phyloP scores from a whole-genome alignment of 1,140 invertebrate species.

The Maconellicoccus hirsutus region DNA sequence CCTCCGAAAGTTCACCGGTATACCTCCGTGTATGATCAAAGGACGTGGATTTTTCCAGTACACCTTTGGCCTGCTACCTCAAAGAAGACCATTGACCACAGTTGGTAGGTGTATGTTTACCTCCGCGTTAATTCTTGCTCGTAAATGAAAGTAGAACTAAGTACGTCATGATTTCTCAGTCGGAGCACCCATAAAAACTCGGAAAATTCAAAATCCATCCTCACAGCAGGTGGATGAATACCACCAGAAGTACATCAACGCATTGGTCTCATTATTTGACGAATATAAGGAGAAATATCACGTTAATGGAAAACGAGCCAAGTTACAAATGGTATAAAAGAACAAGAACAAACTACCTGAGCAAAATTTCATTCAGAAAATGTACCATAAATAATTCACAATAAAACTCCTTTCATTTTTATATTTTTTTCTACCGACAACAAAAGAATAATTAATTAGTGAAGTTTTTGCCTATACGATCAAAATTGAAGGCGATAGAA shows the following conservation, averaged over 20 bases:
- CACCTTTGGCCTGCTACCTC: constrained; percentile 70
- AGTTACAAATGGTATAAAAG: background rate
- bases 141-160: too few species aligned
- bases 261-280: constrained; percentile 62
- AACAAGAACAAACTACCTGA: too few species aligned
- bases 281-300: constrained; percentile 62
- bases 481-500: too few species aligned
- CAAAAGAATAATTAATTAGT: too few species aligned
- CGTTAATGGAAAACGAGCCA: background rate
- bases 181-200: constrained; percentile 65
- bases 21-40: constrained; percentile 39
- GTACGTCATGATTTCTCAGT: constrained; percentile 59
- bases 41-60: constrained; percentile 86
- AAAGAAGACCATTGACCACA: constrained; percentile 59
- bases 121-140: too few species aligned
- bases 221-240: constrained; percentile 59
- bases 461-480: too few species aligned
- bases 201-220: constrained; percentile 54
- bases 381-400: too few species aligned
- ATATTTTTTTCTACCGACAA: too few species aligned
- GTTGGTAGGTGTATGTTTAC: constrained; percentile 64
- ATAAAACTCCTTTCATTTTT: too few species aligned
- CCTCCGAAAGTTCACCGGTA: background rate
- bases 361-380: too few species aligned
- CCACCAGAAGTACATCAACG: constrained; percentile 58